These are phyloP conservation scores for Ciconia boyciana DNA, from an alignment of 2,113 vertebrate species.

Conservation along the genomic window DNA sequence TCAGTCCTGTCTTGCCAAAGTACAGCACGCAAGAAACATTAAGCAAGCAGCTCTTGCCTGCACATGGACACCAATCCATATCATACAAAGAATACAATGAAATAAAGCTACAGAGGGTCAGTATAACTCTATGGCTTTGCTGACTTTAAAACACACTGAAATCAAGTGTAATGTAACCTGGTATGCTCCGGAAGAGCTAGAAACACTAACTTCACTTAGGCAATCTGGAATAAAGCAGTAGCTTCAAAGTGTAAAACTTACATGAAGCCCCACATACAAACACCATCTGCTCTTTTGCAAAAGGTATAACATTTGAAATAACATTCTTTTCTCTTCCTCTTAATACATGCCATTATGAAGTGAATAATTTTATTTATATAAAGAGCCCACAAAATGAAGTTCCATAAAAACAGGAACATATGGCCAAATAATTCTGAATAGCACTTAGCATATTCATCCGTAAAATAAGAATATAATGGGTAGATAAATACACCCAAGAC, in stretches of 20 bases:
- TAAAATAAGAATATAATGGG: slow-evolving; percentile 41
- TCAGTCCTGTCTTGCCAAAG: not conserved
- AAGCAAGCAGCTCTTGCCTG: not conserved
- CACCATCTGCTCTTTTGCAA: slow-evolving; percentile 43
- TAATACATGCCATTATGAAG: not conserved
- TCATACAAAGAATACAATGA: accelerated
- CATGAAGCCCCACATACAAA: slow-evolving; percentile 26
- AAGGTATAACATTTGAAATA: slow-evolving; percentile 43
- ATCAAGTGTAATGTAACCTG: not conserved
- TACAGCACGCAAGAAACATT: not conserved
- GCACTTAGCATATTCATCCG: slow-evolving; percentile 49
- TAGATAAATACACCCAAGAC: slow-evolving; percentile 31
- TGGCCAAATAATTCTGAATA: slow-evolving; percentile 46
- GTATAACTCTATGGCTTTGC: not conserved
- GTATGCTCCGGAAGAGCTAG: not conserved
- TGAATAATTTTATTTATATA: slow-evolving; percentile 41
- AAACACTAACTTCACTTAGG: not conserved
- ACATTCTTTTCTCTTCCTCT: not conserved
- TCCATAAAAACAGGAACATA: slow-evolving; percentile 63
- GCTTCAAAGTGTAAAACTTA: slow-evolving; percentile 37
- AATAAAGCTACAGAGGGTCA: not conserved
- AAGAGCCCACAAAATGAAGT: slow-evolving; percentile 24
- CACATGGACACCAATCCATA: not conserved
- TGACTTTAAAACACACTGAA: not conserved
- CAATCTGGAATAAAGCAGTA: not conserved